Conservation (phyloP, 2,888 invertebrate species). For the Maniola hyperantus region DNA sequence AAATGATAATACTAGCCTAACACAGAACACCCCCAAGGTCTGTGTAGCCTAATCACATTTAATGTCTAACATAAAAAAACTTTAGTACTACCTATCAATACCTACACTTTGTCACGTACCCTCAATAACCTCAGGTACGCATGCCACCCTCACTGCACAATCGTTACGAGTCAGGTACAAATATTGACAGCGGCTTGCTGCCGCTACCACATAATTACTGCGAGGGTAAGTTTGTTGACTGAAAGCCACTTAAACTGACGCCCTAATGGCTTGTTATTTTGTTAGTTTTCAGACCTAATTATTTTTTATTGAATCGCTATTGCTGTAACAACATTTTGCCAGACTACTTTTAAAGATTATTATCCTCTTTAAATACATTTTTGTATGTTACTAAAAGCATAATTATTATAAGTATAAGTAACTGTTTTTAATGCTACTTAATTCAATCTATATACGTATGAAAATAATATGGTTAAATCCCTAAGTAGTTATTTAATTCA, state of each 20-base stretch:
- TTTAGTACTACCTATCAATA: background rate
- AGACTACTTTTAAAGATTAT: background rate
- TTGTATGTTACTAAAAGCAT: background rate
- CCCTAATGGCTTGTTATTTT: slow-evolving; percentile 33
- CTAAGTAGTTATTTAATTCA: too few species aligned
- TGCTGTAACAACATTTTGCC: slow-evolving; percentile 7
- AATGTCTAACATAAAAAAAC: too few species aligned
- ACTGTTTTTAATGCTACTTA: too few species aligned
- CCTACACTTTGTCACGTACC: slow-evolving; percentile 14
- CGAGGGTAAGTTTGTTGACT: slow-evolving; percentile 40
- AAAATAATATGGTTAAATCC: too few species aligned
- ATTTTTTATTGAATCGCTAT: slow-evolving; percentile 27
- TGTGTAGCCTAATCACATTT: too few species aligned
- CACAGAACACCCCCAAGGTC: too few species aligned
- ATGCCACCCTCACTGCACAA: slow-evolving; percentile 37
- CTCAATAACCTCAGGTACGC: slow-evolving; percentile 26
- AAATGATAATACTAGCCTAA: too few species aligned
- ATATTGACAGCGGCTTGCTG: slow-evolving; percentile 42
- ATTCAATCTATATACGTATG: too few species aligned
- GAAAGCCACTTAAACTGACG: slow-evolving; percentile 36
- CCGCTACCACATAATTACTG: slow-evolving; percentile 40
- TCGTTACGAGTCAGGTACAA: slow-evolving; percentile 42
- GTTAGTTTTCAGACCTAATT: slow-evolving; percentile 34
- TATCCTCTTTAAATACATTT: background rate
- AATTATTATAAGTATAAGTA: background rate